phyloP scores from a whole-genome alignment of 2,797 vertebrate genomes.

The Eulemur rubriventer region DNA sequence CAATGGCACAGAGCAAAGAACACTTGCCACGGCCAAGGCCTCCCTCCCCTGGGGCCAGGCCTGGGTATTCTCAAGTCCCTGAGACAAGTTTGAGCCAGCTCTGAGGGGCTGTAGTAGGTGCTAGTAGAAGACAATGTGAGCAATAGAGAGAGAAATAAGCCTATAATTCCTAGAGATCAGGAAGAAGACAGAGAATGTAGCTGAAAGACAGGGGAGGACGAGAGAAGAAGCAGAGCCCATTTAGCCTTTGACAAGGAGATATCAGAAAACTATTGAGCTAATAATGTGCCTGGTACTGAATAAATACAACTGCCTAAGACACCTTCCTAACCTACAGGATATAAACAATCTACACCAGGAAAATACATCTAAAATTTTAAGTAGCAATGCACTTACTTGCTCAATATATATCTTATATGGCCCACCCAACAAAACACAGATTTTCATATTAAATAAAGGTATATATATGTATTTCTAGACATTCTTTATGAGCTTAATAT shows the following conservation, averaged over 20 bases:
- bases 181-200: neutral
- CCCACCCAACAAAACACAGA: neutral
- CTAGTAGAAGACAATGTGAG: neutral
- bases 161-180: neutral
- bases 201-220: neutral
- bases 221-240: neutral
- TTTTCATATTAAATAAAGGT: neutral
- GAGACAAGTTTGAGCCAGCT: neutral
- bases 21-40: fast-evolving
- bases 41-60: neutral
- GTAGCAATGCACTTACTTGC: neutral
- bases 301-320: neutral
- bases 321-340: neutral
- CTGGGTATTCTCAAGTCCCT: neutral
- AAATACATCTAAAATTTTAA: neutral
- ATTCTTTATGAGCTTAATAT: neutral
- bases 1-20: neutral
- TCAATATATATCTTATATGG: neutral
- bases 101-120: neutral
- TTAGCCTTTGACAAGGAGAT: neutral
- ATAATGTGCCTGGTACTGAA: neutral
- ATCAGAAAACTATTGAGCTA: neutral
- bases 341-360: neutral
- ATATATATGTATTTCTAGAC: neutral
- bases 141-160: neutral